Percentiles rank a stretch among this genome's conserved stretches.
phyloP scores from a whole-genome alignment of 1,140 invertebrate species.

The Eciton burchellii region DNA sequence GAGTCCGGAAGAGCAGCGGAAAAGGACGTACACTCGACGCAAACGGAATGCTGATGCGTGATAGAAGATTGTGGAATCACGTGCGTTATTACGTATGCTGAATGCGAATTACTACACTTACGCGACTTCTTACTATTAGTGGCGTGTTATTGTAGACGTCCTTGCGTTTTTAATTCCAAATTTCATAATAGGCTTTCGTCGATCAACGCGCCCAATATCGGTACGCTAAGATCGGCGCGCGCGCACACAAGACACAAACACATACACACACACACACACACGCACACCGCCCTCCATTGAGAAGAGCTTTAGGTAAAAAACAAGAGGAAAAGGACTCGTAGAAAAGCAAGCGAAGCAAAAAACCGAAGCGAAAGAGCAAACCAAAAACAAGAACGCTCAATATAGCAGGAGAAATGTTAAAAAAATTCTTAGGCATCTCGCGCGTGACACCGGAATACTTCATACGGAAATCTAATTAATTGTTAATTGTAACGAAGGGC shows the following conservation, averaged over 20 bases:
- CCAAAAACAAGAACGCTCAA: slow-evolving; percentile 37
- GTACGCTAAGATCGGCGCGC: slow-evolving; percentile 75
- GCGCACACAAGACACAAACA: too few species aligned
- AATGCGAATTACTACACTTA: slow-evolving; percentile 56
- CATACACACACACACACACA: too few species aligned
- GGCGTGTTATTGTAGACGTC: slow-evolving; percentile 64
- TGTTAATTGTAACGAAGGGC: slow-evolving; percentile 56
- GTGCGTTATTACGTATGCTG: slow-evolving; percentile 48
- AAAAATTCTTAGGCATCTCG: slow-evolving; percentile 37
- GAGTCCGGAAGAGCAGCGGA: slow-evolving; percentile 9
- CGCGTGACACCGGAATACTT: slow-evolving; percentile 44
- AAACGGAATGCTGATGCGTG: background rate
- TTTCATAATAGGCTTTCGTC: slow-evolving; percentile 62
- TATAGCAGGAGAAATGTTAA: slow-evolving; percentile 42
- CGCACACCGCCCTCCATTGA: slow-evolving; percentile 66
- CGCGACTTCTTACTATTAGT: slow-evolving; percentile 54
- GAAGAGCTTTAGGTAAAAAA: slow-evolving; percentile 33
- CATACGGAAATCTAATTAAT: slow-evolving; percentile 54
- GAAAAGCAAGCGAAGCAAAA: slow-evolving; percentile 7
- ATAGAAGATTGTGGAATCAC: slow-evolving; percentile 30
- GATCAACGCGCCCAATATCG: slow-evolving; percentile 68
- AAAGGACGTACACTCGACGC: background rate
- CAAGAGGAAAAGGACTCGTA: slow-evolving; percentile 6
- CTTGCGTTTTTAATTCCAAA: slow-evolving; percentile 65
- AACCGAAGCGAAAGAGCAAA: slow-evolving; percentile 37